Percentiles rank a stretch among this genome's conserved stretches.
Evolutionary conservation across 2,797 vertebrate genomes (phyloP).

Genomic region (Bradypus variegatus): DNA sequence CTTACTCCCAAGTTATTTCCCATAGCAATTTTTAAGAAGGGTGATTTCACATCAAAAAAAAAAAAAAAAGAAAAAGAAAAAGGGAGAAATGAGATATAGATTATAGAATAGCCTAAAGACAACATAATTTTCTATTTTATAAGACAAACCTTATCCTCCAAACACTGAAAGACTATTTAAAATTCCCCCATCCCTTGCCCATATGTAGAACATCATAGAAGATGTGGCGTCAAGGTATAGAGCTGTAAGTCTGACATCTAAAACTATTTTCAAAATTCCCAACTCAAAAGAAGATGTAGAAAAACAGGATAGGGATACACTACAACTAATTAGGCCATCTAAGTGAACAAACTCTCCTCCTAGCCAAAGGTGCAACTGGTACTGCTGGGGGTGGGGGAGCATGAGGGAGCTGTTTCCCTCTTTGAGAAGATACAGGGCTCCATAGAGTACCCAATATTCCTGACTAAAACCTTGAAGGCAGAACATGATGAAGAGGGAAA

Average conservation of each 20-base stretch:
- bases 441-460: neutral
- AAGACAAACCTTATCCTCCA: slow-evolving; percentile 13
- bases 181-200: slow-evolving; percentile 12
- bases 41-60: neutral
- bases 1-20: slow-evolving; percentile 1
- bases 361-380: neutral
- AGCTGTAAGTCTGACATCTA: slow-evolving; percentile 7
- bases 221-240: neutral
- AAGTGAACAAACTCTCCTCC: slow-evolving; percentile 28
- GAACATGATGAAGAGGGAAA: neutral
- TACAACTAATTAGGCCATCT: neutral
- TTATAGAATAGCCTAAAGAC: neutral
- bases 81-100: neutral
- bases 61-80: neutral
- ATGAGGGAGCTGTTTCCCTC: neutral
- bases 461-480: neutral
- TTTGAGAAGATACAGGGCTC: slow-evolving; percentile 16
- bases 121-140: neutral
- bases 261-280: slow-evolving; percentile 25
- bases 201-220: neutral
- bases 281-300: neutral
- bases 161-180: neutral
- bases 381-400: neutral
- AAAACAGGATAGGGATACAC: slow-evolving; percentile 5
- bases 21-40: slow-evolving; percentile 20